A percentile compares a stretch with the other conserved stretches of the same genome.
These are phyloP conservation scores for Colossoma macropomum DNA, from an alignment of 2,113 vertebrate genomes.

Conservation along the genomic window DNA sequence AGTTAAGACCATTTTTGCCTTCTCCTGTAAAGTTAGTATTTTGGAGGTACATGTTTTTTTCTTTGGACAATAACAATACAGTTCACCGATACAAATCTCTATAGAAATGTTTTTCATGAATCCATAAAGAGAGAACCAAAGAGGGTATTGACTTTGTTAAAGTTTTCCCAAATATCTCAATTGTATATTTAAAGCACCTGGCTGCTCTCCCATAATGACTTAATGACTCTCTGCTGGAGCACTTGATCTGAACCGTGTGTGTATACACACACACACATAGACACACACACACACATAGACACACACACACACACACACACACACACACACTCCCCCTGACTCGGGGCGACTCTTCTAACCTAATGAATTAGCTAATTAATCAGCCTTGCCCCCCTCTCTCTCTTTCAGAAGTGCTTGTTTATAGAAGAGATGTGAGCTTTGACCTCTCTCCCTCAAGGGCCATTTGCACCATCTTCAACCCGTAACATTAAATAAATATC, in stretches of 20 bases:
- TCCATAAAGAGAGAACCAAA: too few relatives aligned
- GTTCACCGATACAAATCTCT: too few relatives aligned
- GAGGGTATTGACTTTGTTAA: too few relatives aligned
- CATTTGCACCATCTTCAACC: slow-evolving; percentile 72
- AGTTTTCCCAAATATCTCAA: background rate
- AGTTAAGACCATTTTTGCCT: too few relatives aligned
- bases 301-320: slow-evolving; percentile 44
- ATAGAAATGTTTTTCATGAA: too few relatives aligned
- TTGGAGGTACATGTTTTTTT: too few relatives aligned
- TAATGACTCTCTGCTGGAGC: background rate
- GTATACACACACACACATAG: too few relatives aligned
- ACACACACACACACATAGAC: slow-evolving; percentile 42
- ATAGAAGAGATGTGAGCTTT: slow-evolving; percentile 73
- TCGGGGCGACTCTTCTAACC: slow-evolving; percentile 73
- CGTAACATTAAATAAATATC: slow-evolving; percentile 82
- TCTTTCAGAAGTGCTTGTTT: slow-evolving; percentile 81
- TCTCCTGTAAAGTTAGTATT: too few relatives aligned
- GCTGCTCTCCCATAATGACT: background rate
- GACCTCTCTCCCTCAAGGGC: slow-evolving; percentile 78
- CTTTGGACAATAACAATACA: too few relatives aligned
- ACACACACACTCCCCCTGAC: slow-evolving; percentile 63
- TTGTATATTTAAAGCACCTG: background rate
- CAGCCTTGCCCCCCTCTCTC: slow-evolving; percentile 70
- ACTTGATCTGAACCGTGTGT: background rate
- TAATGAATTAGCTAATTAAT: slow-evolving; percentile 85